Conservation (phyloP, 2,888 invertebrate genomes). For the Dolichopus griseipennis region DNA sequence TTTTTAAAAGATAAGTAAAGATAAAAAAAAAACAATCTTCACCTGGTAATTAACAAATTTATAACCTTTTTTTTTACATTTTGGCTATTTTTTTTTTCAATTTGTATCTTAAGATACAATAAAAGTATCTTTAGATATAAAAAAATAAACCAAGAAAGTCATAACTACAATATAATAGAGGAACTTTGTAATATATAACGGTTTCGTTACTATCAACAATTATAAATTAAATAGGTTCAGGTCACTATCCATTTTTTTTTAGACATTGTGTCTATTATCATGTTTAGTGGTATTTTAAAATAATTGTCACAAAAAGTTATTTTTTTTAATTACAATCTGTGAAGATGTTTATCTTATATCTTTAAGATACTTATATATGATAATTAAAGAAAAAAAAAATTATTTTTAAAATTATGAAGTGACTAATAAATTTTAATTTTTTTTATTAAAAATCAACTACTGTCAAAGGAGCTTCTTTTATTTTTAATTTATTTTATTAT, state of each 20-base stretch:
- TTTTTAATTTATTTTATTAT: too few relatives aligned
- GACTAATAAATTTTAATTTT: neutral
- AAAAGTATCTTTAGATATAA: too few relatives aligned
- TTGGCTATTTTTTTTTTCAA: neutral
- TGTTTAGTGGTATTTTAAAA: neutral
- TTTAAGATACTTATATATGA: too few relatives aligned
- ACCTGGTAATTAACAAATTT: constrained; percentile 3
- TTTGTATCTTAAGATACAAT: neutral
- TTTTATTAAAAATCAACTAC: neutral
- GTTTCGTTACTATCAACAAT: neutral
- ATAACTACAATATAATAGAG: too few relatives aligned
- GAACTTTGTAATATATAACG: neutral
- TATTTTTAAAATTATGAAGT: neutral
- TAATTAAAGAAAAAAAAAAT: too few relatives aligned
- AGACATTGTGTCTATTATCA: too few relatives aligned
- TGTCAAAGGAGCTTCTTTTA: too few relatives aligned
- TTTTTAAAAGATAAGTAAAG: too few relatives aligned
- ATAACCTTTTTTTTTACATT: neutral
- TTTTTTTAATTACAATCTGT: constrained; percentile 1
- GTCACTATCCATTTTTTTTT: neutral
- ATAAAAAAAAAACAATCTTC: neutral
- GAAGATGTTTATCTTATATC: neutral
- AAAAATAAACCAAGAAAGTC: too few relatives aligned
- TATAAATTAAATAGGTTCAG: neutral
- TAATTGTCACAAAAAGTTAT: neutral